phyloP scores from a whole-genome alignment of 2,113 vertebrate species.

The Pholis gunnellus region DNA sequence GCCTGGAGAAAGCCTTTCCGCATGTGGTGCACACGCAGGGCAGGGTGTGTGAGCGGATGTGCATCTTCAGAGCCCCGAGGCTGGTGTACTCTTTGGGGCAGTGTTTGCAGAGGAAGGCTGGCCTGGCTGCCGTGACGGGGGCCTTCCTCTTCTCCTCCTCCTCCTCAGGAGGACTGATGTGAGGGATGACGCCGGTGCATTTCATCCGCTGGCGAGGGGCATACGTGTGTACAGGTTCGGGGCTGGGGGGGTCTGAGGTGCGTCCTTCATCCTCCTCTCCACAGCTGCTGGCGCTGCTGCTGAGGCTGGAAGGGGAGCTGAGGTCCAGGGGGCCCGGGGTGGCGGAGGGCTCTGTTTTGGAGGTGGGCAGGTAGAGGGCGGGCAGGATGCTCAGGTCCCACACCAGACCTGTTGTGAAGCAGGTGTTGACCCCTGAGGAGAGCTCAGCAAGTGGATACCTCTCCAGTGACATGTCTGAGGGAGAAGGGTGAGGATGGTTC shows the following conservation, averaged over 20 bases:
- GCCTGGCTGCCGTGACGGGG: constrained; percentile 77
- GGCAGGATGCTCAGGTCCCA: constrained; percentile 92
- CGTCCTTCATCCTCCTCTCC: constrained; percentile 94
- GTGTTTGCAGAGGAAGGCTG: constrained; percentile 94
- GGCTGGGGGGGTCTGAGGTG: constrained; percentile 93
- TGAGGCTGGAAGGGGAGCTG: constrained; percentile 86
- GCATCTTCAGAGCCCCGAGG: constrained; percentile 96
- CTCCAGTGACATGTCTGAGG: constrained; percentile 85
- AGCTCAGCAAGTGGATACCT: constrained; percentile 85
- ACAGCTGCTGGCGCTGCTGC: constrained; percentile 86
- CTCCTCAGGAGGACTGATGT: constrained; percentile 83
- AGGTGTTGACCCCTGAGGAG: constrained; percentile 77
- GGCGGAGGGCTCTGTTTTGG: constrained; percentile 75
- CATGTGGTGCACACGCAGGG: constrained; percentile 94
- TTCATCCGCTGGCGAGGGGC: constrained; percentile 84
- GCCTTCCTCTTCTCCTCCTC: constrained; percentile 75
- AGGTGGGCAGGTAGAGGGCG: constrained; percentile 83
- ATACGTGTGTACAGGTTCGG: constrained; percentile 88
- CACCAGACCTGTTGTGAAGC: constrained; percentile 88
- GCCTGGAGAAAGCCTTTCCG: constrained; percentile 95
- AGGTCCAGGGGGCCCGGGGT: constrained; percentile 88
- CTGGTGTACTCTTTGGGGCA: constrained; percentile 95
- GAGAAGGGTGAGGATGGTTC: constrained; percentile 9
- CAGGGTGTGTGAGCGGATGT: constrained; percentile 95
- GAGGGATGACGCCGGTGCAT: constrained; percentile 87